Percentiles rank a stretch among this genome's conserved stretches.
These are phyloP conservation scores for Halichoeres trimaculatus DNA, from an alignment of 2,113 vertebrate genomes.

Conservation along the genomic window DNA sequence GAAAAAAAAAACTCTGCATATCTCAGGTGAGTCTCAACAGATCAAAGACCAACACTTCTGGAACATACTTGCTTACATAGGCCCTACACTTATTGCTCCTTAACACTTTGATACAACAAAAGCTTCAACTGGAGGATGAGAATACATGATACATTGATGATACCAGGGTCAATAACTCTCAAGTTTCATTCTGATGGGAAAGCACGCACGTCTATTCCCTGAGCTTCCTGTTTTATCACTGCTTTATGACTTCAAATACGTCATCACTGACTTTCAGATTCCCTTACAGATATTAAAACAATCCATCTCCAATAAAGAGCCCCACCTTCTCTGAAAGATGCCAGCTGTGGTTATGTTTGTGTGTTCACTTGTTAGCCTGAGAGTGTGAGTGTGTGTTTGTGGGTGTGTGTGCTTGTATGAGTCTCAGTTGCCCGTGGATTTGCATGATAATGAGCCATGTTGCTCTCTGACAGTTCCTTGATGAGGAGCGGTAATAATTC, in stretches of 20 bases:
- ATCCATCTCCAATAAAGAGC: constrained; percentile 18
- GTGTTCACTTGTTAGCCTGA: constrained; percentile 15
- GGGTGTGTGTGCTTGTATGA: constrained; percentile 19
- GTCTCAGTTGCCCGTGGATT: constrained; percentile 47
- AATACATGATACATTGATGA: constrained; percentile 29
- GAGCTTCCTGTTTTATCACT: constrained; percentile 5
- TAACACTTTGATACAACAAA: constrained; percentile 26
- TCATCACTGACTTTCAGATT: constrained; percentile 54
- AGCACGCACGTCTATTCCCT: constrained; percentile 3
- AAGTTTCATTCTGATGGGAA: constrained; percentile 30
- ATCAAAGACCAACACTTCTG: neutral
- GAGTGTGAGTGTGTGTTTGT: too few species aligned
- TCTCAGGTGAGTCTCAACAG: too few species aligned
- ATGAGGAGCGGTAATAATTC: constrained; percentile 47
- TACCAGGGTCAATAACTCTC: constrained; percentile 18
- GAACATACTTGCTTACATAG: neutral
- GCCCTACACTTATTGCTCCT: neutral
- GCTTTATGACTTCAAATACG: neutral
- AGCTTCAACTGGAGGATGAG: constrained; percentile 22
- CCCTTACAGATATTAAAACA: constrained; percentile 53
- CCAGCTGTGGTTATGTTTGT: constrained; percentile 53
- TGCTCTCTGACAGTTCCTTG: constrained; percentile 46
- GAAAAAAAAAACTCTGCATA: too few species aligned
- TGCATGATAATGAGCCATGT: constrained; percentile 61
- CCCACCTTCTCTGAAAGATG: constrained; percentile 32